Evolutionary conservation across 2,113 vertebrate species (phyloP), one percentile per base, ranked within the genome.

Genomic region (Salvator merianae): DNA sequence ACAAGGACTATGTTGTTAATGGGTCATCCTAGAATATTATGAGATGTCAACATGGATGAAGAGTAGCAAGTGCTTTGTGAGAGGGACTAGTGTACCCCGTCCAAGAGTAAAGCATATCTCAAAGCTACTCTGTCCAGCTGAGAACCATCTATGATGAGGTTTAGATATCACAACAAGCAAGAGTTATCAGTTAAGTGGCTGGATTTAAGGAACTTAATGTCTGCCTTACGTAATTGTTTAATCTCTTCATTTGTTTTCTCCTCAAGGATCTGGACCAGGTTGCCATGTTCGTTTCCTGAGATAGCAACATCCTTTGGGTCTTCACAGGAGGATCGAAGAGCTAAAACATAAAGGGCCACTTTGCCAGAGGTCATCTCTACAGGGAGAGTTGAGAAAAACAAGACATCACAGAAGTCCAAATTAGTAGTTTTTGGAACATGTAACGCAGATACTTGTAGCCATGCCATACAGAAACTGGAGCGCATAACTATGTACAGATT

Each of bases 291-390:
- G 55, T 20, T 88, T 3, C 79, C 91, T 7, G 89, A 80, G 4
- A 34, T 63, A 0, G 68, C 24, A 32, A 94, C 10, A 0, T 2
- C 4, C 30, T 1, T 76, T 1, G 93, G 82, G 13, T 95, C 43
- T 63, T 68, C 55, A 81, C 95, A 96, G 86, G 96, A 96, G 53
- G 96, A 95, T 30, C 78, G 90, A 43, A 97, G 93, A 66, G 96
- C 93, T 0, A 97, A 93, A 16, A 92, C 50, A 0, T 79, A 74
- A 66, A 96, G 91, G 12, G 95, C 95, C 0, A 94, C 93, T 38
- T 95, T 74, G 0, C 96, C 96, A 0, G 50, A 81, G 1, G 91
- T 89, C 81, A 95, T 91, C 50, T 76, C 96, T 96, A 84, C 0
- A 38, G 82, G 83, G 66, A 84, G 66, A 79, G 38, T 82, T 28